Evolutionary conservation across 2,797 vertebrate genomes (phyloP).

Genomic region (Chelmon rostratus): DNA sequence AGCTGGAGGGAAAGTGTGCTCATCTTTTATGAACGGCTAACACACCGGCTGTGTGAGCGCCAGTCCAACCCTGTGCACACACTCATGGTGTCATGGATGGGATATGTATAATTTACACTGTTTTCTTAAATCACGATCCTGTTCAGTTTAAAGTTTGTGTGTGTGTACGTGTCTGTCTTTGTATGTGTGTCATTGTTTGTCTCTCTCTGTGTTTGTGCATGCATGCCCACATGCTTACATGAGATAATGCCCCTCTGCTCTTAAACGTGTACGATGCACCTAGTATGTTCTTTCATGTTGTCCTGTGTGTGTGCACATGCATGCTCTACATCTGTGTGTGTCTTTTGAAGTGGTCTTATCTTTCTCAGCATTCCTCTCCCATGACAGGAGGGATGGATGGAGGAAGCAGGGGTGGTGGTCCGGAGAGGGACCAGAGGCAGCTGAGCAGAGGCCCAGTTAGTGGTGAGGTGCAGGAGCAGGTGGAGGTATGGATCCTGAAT

Average conservation of each 20-base stretch:
- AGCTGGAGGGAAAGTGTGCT: conserved; percentile 37
- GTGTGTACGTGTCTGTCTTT: not conserved
- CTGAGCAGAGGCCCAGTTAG: conserved; percentile 34
- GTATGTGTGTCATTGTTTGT: conserved; percentile 20
- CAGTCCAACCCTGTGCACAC: conserved; percentile 14
- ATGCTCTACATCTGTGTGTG: conserved; percentile 25
- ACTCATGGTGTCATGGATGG: not conserved
- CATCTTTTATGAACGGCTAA: conserved; percentile 9
- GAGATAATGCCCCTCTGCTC: conserved; percentile 33
- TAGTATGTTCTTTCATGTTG: conserved; percentile 45
- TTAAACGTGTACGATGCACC: conserved; percentile 40
- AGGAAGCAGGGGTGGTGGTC: conserved; percentile 55
- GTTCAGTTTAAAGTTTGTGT: conserved; percentile 15
- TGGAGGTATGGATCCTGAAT: conserved; percentile 77
- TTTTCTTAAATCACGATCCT: conserved; percentile 8
- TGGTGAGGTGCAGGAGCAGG: conserved; percentile 63
- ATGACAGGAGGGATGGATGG: conserved; percentile 60
- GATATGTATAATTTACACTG: conserved; percentile 7
- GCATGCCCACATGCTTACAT: conserved; percentile 29
- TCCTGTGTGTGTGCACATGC: conserved; percentile 14
- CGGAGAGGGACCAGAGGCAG: conserved; percentile 49
- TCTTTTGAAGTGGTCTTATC: conserved; percentile 76
- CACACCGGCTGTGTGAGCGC: not conserved
- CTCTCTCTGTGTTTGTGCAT: conserved; percentile 16
- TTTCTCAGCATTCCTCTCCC: conserved; percentile 73